Percentiles rank a stretch among this genome's conserved stretches.
Conservation (phyloP, 2,888 invertebrate species). For the Cylindroiulus punctatus region DNA sequence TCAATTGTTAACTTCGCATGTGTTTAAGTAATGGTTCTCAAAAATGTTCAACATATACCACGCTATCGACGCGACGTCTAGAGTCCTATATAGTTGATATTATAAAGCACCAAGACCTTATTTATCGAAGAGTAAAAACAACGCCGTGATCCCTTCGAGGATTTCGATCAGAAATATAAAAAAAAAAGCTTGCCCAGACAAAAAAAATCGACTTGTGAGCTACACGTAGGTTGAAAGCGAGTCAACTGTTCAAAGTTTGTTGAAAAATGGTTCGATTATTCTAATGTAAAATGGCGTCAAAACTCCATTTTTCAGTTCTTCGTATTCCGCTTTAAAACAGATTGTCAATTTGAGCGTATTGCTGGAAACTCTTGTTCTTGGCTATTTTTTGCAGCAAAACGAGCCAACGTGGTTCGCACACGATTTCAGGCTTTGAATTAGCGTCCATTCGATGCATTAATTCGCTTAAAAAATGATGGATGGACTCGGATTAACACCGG, state of each 20-base stretch:
- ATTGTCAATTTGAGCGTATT: slow-evolving; percentile 21
- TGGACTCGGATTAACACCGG: slow-evolving; percentile 18
- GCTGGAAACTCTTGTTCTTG: neutral
- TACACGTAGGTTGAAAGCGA: neutral
- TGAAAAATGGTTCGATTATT: slow-evolving; percentile 38
- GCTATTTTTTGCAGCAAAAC: neutral
- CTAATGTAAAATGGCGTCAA: slow-evolving; percentile 37
- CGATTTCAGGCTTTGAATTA: slow-evolving; percentile 26
- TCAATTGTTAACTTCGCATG: too few relatives aligned
- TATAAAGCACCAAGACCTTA: neutral
- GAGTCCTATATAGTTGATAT: neutral
- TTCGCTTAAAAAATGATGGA: slow-evolving; percentile 40
- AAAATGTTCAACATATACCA: too few relatives aligned
- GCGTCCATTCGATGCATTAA: slow-evolving; percentile 43
- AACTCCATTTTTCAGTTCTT: slow-evolving; percentile 24
- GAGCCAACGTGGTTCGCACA: neutral
- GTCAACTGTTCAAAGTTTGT: slow-evolving; percentile 5
- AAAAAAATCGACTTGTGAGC: neutral
- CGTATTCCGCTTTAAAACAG: neutral
- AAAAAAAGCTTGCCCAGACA: neutral
- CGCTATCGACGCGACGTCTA: neutral
- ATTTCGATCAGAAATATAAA: neutral
- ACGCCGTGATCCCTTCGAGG: neutral
- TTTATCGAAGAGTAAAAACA: neutral
- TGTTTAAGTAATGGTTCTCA: too few relatives aligned